Evolutionary conservation across 2,797 vertebrate species (phyloP).

Genomic region (Vireo griseus): DNA sequence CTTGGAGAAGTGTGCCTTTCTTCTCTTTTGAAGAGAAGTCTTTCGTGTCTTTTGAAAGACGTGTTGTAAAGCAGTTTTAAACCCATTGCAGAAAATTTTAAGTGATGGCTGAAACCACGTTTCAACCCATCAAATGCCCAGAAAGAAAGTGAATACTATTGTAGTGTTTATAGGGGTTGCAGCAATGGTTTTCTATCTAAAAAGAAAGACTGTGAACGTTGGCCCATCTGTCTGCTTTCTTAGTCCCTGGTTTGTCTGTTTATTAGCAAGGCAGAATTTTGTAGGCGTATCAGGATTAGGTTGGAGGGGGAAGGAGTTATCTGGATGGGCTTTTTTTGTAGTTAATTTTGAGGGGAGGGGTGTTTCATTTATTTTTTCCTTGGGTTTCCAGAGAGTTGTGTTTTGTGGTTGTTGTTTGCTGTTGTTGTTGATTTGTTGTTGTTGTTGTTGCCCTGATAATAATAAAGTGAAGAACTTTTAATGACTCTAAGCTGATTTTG

Average conservation of each 20-base stretch:
- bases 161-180: background rate
- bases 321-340: fast-evolving
- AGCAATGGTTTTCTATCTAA: background rate
- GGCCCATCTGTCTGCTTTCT: background rate
- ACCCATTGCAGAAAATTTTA: background rate
- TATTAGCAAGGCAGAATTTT: background rate
- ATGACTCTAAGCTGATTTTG: background rate
- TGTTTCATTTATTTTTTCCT: background rate
- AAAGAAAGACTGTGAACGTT: fast-evolving
- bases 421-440: background rate
- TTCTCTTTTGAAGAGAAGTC: too few relatives aligned
- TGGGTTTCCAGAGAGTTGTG: background rate
- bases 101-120: background rate
- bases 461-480: background rate
- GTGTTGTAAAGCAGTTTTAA: background rate
- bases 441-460: background rate
- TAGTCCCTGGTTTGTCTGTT: background rate
- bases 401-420: background rate
- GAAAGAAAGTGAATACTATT: background rate
- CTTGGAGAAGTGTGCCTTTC: background rate
- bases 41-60: background rate
- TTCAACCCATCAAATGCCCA: background rate
- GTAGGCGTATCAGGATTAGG: background rate
- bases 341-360: background rate
- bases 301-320: background rate